Base-by-base conservation (phyloP, 2,113 vertebrate species). In the Myotis lucifugus region DNA sequence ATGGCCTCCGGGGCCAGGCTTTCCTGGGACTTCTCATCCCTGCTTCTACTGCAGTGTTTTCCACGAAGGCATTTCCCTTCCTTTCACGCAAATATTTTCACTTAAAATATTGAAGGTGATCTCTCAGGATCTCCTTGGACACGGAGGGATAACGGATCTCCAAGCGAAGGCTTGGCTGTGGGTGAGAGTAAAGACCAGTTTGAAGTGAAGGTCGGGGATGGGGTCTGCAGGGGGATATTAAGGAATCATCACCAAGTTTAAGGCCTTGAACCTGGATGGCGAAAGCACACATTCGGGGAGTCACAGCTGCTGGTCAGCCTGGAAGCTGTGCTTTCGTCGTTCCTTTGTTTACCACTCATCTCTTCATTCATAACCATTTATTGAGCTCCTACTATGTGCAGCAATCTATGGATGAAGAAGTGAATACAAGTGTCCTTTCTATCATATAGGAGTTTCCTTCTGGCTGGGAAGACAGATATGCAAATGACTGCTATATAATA, bases 81-180 rank as follows among this genome's bases (percentile, higher is more conserved):
- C 42, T 87, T 89, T 52, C 40, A 19, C 32, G 52, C 50, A 85
- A 74, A 59, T 40, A 70, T 59, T 70, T 84, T 54, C 5, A 25
- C 70, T 95, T 78, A 7, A 74, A 81, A 66, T 34, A 42, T 37
- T 78, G 67, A 11, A 52, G 90, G n/a, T 19, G 7, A 17, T 84
- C 69, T 73, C 74, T 88, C 69, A 76, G 61, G 37, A 52, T 93
- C 84, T 89, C n/a, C 42, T 93, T 85, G 50, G 67, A 78, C 6
- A 85, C 59, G 25, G 69, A 54, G 32, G 48, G 61, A 78, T 93
- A 27, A 46, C 6, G 56, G 69, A 92, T 6, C 32, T 88, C 17
- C 61, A 93, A 76, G 69, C 13, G 34, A 90, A 88, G 42, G 48
- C 72, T 76, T 73, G 14, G 18, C 66, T 61, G 11, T 50, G 48